A percentile compares a stretch with the other conserved stretches of the same genome.
phyloP scores from a whole-genome alignment of 2,113 vertebrate species.

The Anarrhichthys ocellatus region DNA sequence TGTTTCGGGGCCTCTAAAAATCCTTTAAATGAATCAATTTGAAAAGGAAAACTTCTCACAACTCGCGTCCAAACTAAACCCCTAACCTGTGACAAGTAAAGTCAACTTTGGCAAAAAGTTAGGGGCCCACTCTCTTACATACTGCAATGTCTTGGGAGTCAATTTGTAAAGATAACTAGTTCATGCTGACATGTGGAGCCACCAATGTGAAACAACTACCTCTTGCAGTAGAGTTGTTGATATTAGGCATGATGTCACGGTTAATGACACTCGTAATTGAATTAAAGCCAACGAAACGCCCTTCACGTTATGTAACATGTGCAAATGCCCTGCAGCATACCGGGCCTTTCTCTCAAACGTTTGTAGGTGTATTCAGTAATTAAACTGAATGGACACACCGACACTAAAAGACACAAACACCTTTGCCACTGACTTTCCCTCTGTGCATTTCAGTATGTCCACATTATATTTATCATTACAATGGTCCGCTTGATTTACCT shows the following conservation, averaged over 20 bases:
- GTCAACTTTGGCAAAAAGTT: background rate
- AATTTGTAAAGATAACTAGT: background rate
- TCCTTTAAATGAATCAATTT: background rate
- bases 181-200: background rate
- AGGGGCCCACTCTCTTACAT: background rate
- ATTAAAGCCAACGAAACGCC: background rate
- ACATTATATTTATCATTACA: slow-evolving; percentile 2
- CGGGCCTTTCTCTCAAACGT: background rate
- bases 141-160: background rate
- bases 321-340: background rate
- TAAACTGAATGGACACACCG: slow-evolving; percentile 3
- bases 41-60: background rate
- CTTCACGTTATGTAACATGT: background rate
- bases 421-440: slow-evolving; percentile 3
- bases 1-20: too few relatives aligned
- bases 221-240: background rate
- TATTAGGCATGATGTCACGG: slow-evolving; percentile 7
- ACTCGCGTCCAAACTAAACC: background rate
- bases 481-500: background rate
- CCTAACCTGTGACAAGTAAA: background rate
- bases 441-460: slow-evolving; percentile 13
- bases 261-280: slow-evolving; percentile 4
- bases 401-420: background rate
- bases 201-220: background rate
- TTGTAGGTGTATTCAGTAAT: background rate